These are phyloP conservation scores for Catharus minimus DNA, from an alignment of 2,113 vertebrate species.

Conservation along the genomic window DNA sequence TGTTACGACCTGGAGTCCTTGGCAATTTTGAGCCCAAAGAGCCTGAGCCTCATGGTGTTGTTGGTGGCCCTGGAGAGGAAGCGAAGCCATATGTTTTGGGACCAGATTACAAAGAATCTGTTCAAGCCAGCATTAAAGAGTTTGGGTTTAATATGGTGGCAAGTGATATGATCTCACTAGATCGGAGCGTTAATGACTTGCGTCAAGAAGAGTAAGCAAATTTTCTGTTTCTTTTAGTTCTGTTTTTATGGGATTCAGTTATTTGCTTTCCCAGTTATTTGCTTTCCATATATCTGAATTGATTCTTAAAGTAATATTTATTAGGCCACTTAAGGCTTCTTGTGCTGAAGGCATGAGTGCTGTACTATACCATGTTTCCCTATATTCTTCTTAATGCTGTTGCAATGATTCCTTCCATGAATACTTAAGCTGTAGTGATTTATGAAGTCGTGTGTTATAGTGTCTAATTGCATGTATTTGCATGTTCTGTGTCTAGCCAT, in stretches of 20 bases:
- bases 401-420: background rate
- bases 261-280: conserved; percentile 8
- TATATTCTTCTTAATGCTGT: background rate
- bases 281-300: background rate
- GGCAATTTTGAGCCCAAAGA: conserved; percentile 94
- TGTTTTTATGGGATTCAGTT: background rate
- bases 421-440: background rate
- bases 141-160: conserved; percentile 99
- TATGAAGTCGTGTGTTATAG: background rate
- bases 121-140: conserved; percentile 94
- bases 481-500: background rate
- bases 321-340: background rate
- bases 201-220: conserved; percentile 95
- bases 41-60: conserved; percentile 87
- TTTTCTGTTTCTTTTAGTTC: conserved; percentile 39
- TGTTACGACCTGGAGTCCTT: conserved; percentile 82
- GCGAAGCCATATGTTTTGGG: conserved; percentile 90
- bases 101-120: conserved; percentile 88
- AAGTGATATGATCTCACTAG: conserved; percentile 97
- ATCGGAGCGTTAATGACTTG: conserved; percentile 90
- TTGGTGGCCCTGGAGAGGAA: conserved; percentile 89
- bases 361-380: background rate
- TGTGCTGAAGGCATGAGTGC: background rate
- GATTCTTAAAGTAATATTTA: background rate
- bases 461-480: background rate